phyloP scores from a whole-genome alignment of 2,888 invertebrate genomes.

The Arenicola marina region DNA sequence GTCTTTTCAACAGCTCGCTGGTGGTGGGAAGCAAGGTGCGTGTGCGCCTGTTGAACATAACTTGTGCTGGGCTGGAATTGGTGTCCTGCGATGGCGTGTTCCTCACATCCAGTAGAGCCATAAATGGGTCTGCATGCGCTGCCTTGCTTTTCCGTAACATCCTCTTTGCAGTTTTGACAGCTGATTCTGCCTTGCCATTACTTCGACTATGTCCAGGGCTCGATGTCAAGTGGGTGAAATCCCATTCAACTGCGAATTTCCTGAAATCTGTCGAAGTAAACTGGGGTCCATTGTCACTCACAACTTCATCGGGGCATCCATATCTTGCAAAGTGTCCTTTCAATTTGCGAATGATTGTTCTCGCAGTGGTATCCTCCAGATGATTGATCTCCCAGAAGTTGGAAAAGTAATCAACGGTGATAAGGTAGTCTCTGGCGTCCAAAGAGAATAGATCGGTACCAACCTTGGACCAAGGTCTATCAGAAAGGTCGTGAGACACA shows the following conservation, averaged over 20 bases:
- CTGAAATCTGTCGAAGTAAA: not conserved
- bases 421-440: not conserved
- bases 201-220: not conserved
- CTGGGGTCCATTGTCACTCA: not conserved
- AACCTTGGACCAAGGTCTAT: not conserved
- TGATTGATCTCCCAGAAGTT: not conserved
- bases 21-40: not conserved
- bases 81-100: not conserved
- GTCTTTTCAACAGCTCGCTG: not conserved
- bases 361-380: not conserved
- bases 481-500: not conserved
- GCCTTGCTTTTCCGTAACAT: not conserved
- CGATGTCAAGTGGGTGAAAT: not conserved
- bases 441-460: not conserved
- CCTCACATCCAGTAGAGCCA: not conserved
- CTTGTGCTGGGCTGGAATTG: not conserved
- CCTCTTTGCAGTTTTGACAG: not conserved
- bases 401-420: not conserved
- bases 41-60: not conserved
- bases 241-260: not conserved
- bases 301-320: not conserved
- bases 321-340: not conserved
- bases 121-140: not conserved
- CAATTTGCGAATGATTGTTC: not conserved
- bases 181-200: not conserved